phyloP scores from a whole-genome alignment of 2,888 invertebrate species.

The Ptilodon capucinus region DNA sequence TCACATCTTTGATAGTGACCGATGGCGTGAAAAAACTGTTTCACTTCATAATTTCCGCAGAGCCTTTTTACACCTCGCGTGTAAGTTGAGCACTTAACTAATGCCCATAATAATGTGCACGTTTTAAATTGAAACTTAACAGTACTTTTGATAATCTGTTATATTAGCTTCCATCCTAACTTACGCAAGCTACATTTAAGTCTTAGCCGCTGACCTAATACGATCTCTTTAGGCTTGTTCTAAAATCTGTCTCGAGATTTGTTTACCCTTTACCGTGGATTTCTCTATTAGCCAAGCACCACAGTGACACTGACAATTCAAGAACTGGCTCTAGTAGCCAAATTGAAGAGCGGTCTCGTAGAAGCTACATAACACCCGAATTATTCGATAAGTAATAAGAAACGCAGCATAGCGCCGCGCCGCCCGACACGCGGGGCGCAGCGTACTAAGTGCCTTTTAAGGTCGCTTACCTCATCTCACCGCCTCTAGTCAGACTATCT shows the following conservation, averaged over 20 bases:
- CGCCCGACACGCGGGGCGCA: slow-evolving; percentile 49
- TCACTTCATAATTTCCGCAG: slow-evolving; percentile 26
- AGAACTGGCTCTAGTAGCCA: slow-evolving; percentile 1
- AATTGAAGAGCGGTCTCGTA: slow-evolving; percentile 16
- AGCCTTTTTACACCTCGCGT: background rate
- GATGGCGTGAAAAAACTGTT: slow-evolving; percentile 36
- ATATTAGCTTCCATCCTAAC: too few species aligned
- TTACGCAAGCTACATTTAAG: too few species aligned
- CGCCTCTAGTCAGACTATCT: slow-evolving; percentile 53
- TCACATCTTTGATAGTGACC: slow-evolving; percentile 25
- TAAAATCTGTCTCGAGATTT: background rate
- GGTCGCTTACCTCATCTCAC: slow-evolving; percentile 78
- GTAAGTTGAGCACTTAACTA: background rate
- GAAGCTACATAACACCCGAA: slow-evolving; percentile 45
- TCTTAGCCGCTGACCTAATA: too few species aligned
- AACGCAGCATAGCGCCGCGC: slow-evolving; percentile 66
- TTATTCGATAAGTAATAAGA: slow-evolving; percentile 72
- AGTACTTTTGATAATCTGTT: too few species aligned
- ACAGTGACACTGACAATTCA: slow-evolving; percentile 1
- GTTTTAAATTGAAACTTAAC: too few species aligned
- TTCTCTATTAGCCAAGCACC: background rate
- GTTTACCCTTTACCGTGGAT: background rate
- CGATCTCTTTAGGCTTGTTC: background rate
- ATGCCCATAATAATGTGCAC: too few species aligned
- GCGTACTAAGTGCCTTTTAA: slow-evolving; percentile 77